phyloP scores from a whole-genome alignment of 2,888 invertebrate species.

The Ichneumoninae sp. region DNA sequence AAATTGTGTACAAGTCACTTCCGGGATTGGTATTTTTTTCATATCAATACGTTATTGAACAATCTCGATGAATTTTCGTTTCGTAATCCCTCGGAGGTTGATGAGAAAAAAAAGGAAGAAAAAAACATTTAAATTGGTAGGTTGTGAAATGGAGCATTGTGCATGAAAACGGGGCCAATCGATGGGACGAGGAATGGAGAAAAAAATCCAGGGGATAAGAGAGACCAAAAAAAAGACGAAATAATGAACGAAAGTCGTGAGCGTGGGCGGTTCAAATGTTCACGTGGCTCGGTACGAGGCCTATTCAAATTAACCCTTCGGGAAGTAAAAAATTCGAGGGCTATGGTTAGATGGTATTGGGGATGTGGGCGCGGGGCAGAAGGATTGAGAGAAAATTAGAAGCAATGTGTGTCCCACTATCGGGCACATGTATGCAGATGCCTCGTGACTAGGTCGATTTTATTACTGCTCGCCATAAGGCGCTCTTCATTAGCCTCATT shows the following conservation, averaged over 20 bases:
- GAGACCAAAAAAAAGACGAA: slow-evolving; percentile 21
- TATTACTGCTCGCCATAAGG: slow-evolving; percentile 74
- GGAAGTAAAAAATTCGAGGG: slow-evolving; percentile 71
- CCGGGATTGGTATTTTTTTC: neutral
- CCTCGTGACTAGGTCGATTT: slow-evolving; percentile 81
- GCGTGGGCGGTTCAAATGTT: slow-evolving; percentile 78
- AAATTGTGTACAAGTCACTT: no score
- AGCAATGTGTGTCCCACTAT: slow-evolving; percentile 69
- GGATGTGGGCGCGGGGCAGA: slow-evolving; percentile 69
- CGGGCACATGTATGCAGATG: slow-evolving; percentile 77
- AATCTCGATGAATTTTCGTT: neutral
- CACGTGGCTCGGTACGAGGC: slow-evolving; percentile 68
- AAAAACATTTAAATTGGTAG: slow-evolving; percentile 40
- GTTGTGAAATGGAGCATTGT: slow-evolving; percentile 51
- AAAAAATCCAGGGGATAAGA: slow-evolving; percentile 5
- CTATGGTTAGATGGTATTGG: slow-evolving; percentile 48
- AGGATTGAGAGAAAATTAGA: slow-evolving; percentile 80
- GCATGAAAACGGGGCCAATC: slow-evolving; percentile 42
- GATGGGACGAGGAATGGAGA: slow-evolving; percentile 46
- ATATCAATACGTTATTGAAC: neutral
- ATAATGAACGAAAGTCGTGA: slow-evolving; percentile 55
- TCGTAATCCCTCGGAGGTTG: neutral
- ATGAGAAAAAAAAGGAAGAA: slow-evolving; percentile 31
- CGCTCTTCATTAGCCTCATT: slow-evolving; percentile 63
- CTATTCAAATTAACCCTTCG: slow-evolving; percentile 83